Conservation (phyloP, 2,888 invertebrate species). For the Globia sparganii region DNA sequence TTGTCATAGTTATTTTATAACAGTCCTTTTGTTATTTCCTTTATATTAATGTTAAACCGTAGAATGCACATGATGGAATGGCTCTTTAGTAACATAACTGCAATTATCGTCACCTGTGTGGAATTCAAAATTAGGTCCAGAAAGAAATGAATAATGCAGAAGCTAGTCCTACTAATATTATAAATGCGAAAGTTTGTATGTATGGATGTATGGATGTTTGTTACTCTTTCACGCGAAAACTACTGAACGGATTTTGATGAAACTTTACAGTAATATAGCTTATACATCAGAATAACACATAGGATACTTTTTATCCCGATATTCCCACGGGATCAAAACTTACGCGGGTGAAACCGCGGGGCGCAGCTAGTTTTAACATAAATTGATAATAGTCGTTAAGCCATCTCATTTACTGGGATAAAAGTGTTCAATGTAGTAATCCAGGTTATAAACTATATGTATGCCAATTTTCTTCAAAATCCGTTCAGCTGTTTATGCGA, state of each 20-base stretch:
- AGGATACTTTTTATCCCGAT: too few relatives aligned
- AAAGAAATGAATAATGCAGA: not conserved
- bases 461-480: not conserved
- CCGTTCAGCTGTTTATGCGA: too few relatives aligned
- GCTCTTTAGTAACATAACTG: not conserved
- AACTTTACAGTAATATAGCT: too few relatives aligned
- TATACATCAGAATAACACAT: too few relatives aligned
- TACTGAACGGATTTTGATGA: too few relatives aligned
- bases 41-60: not conserved
- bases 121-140: not conserved
- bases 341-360: too few relatives aligned
- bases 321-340: too few relatives aligned
- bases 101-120: not conserved
- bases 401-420: not conserved
- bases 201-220: too few relatives aligned
- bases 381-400: not conserved
- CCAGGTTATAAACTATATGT: not conserved
- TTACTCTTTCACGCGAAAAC: too few relatives aligned
- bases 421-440: not conserved
- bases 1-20: conserved; percentile 59
- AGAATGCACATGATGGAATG: not conserved
- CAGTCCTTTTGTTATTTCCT: conserved; percentile 41
- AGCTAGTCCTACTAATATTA: too few relatives aligned
- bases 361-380: not conserved
- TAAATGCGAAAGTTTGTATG: too few relatives aligned